These are phyloP conservation scores for Aphelenchoides fujianensis DNA, from an alignment of 1,140 invertebrate species.

Conservation along the genomic window DNA sequence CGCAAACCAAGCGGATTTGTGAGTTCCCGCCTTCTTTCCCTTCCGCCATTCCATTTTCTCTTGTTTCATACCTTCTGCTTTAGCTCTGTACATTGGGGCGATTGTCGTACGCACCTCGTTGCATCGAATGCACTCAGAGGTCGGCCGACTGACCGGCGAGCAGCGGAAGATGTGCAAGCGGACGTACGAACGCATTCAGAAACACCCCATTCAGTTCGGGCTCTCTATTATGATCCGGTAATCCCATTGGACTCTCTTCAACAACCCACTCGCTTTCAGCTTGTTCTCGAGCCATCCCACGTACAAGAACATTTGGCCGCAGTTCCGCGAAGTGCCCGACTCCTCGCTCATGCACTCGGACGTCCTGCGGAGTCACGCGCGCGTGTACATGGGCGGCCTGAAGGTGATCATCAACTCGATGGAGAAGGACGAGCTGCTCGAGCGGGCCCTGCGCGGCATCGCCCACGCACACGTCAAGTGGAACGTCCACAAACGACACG, in stretches of 20 bases:
- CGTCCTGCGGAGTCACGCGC: conserved; percentile 44
- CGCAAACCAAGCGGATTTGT: neutral
- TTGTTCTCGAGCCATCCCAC: conserved; percentile 50
- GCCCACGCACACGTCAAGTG: conserved; percentile 50
- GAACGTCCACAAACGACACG: conserved; percentile 47
- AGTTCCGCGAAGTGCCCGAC: conserved; percentile 48
- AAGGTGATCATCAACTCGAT: conserved; percentile 43
- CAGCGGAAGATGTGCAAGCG: neutral
- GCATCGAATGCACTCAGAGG: conserved; percentile 1
- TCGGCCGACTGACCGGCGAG: neutral
- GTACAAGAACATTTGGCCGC: conserved; percentile 57
- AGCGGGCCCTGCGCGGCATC: conserved; percentile 33
- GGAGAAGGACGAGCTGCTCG: conserved; percentile 40
- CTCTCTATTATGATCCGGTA: conserved; percentile 10
- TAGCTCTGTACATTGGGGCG: neutral
- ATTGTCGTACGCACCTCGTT: neutral
- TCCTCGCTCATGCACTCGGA: conserved; percentile 42
- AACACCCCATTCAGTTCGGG: conserved; percentile 8
- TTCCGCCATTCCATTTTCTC: too few species aligned
- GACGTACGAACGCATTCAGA: neutral
- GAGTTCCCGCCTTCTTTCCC: neutral
- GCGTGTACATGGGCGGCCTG: conserved; percentile 52
- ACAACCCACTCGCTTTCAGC: conserved; percentile 30
- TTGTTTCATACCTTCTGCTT: too few species aligned
- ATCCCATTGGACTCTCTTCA: neutral